These are phyloP conservation scores for Cirrhinus mrigala DNA, from an alignment of 2,797 vertebrate species.

Conservation along the genomic window DNA sequence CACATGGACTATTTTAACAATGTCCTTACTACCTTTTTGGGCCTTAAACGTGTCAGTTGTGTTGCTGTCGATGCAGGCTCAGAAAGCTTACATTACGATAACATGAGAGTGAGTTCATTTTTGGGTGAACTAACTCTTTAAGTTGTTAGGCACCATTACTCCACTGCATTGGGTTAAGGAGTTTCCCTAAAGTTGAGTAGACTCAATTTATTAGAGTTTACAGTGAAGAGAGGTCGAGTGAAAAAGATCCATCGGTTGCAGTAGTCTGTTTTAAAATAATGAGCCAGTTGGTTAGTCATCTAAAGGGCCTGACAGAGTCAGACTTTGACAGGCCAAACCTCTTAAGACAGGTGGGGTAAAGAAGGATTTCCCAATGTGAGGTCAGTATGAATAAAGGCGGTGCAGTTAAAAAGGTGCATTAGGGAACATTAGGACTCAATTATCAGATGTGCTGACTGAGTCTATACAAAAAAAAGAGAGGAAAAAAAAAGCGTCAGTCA, in stretches of 20 bases:
- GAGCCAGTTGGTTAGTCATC: constrained; percentile 55
- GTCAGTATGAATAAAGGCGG: constrained; percentile 57
- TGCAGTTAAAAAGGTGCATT: constrained; percentile 40
- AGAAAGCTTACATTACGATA: no score
- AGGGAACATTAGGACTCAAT: constrained; percentile 63
- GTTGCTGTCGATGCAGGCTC: no score
- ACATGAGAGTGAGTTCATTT: no score
- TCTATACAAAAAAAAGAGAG: constrained; percentile 59
- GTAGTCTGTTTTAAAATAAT: constrained; percentile 60
- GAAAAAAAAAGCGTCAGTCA: constrained; percentile 61
- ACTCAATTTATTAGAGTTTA: not conserved
- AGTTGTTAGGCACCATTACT: not conserved
- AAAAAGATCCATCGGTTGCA: not conserved
- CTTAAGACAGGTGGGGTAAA: not conserved
- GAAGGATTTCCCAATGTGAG: constrained; percentile 55
- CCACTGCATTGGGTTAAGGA: not conserved
- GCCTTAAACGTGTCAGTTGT: no score
- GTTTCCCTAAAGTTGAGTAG: not conserved
- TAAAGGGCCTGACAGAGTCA: constrained; percentile 57
- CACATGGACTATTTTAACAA: no score
- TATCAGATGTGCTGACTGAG: constrained; percentile 69
- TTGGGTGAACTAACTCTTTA: no score
- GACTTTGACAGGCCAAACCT: constrained; percentile 54
- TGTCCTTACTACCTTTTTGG: no score
- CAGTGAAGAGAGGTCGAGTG: not conserved